Evolutionary conservation across 2,113 vertebrate species (phyloP).

Genomic region (Marmota flaviventris): DNA sequence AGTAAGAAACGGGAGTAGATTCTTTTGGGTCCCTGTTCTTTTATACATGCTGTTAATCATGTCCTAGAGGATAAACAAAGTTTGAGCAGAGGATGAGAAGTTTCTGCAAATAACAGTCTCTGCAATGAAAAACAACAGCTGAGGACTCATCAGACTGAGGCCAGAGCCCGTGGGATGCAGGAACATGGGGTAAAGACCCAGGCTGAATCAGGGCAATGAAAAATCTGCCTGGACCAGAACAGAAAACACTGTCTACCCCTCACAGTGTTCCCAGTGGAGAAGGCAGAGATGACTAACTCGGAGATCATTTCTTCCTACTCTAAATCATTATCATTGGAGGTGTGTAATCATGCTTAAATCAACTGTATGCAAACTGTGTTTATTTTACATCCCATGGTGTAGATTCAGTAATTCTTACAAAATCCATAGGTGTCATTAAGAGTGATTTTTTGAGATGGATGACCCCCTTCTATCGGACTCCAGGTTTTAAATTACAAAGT

Average conservation of each 20-base stretch:
- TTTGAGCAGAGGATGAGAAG: neutral
- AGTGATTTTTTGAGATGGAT: slow-evolving; percentile 39
- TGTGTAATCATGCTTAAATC: slow-evolving; percentile 61
- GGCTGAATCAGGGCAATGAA: neutral
- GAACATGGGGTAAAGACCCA: accelerated
- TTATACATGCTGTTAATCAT: neutral
- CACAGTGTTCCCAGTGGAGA: neutral
- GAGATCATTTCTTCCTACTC: slow-evolving; percentile 35
- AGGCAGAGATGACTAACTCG: slow-evolving; percentile 52
- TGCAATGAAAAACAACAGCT: neutral
- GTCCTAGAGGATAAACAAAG: neutral
- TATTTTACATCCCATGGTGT: slow-evolving; percentile 6
- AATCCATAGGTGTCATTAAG: neutral
- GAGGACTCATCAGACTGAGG: neutral
- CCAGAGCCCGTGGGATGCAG: accelerated
- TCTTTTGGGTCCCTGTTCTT: neutral
- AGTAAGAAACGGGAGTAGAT: accelerated
- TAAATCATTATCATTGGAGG: neutral
- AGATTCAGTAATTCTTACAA: slow-evolving; percentile 32
- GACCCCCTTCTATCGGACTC: neutral
- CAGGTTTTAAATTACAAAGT: slow-evolving; percentile 26
- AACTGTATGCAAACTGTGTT: slow-evolving; percentile 49
- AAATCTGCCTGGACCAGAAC: neutral
- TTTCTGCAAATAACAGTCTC: neutral
- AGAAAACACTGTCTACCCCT: neutral